Base-by-base conservation (phyloP, 1,140 invertebrate species). In the Teleopsis dalmanni region DNA sequence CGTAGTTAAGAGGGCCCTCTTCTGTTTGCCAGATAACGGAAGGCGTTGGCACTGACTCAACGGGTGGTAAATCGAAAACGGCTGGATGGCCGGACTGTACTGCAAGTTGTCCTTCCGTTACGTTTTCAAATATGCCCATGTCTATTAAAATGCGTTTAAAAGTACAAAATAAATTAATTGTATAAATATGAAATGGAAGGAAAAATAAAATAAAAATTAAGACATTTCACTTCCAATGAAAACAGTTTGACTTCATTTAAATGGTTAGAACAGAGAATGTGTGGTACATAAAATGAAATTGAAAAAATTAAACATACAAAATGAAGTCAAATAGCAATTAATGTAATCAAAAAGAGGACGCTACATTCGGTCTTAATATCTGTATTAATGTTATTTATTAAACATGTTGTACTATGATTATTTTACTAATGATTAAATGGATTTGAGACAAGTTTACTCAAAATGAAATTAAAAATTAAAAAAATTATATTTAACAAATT, bases 11-110 rank as follows among this genome's bases (percentile, higher is more conserved):
- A 1, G 77, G 74, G 10, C 80, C 79, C 42, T 84, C 80, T 51
- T 86, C 81, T 11, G 82, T 82, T 61, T 85, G 82, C 92, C 92
- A 95, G 36, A 79, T 81, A 0, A 94, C 86, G 18, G 84, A 82
- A 1, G 91, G 89, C 16, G 76, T 71, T 5, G 91, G 91, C 59
- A 88, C 78, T 42, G 88, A 91, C 51, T 89, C 82, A 53, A 95
- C 87, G 8, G 75, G 67, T 2, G 90, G 90, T 55, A 93, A 77
- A 51, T 86, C 77, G 43, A 95, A 73, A 54, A 94, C 79, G 9
- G 86, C 88, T 2, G 89, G 87, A 51, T 82, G 78, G 11, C 91
- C 91, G 35, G 82, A 82, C 54, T 83, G 74, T 3, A 90, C 86
- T 13, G 73, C 74, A 8, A 89, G 64, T 16, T 77, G 77, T 38